A percentile compares a stretch with the other conserved stretches of the same genome.
These are phyloP conservation scores for Andrena haemorrhoa DNA, from an alignment of 2,888 invertebrate genomes.

Conservation along the genomic window DNA sequence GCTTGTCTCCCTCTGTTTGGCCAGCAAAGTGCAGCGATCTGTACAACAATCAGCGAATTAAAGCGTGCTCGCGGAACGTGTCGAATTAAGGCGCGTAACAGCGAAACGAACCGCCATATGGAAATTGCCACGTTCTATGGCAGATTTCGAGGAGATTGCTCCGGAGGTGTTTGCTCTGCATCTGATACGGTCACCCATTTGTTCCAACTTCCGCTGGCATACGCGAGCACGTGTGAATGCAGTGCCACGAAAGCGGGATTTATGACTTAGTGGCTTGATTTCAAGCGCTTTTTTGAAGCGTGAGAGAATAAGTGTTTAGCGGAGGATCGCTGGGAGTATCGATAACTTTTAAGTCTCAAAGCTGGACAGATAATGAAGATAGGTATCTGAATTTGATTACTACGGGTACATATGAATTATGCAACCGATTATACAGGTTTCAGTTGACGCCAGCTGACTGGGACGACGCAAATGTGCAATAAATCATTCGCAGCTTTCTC, in stretches of 20 bases:
- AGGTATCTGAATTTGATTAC: background rate
- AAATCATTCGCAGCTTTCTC: conserved; percentile 23
- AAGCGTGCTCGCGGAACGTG: conserved; percentile 17
- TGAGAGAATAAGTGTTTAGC: too few species aligned
- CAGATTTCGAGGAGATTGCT: conserved; percentile 6
- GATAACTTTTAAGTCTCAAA: background rate
- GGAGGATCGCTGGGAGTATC: too few species aligned
- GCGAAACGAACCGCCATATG: conserved; percentile 16
- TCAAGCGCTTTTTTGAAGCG: background rate
- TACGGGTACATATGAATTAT: background rate
- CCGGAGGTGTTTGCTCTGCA: background rate
- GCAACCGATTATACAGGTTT: background rate
- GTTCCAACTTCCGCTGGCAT: conserved; percentile 15
- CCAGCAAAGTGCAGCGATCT: background rate
- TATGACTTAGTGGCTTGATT: background rate
- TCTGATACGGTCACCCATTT: conserved; percentile 11
- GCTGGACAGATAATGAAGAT: background rate
- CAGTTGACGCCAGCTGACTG: background rate
- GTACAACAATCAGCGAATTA: conserved; percentile 15
- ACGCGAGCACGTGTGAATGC: background rate
- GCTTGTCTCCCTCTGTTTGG: background rate
- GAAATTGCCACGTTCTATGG: conserved; percentile 5
- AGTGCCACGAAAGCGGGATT: background rate
- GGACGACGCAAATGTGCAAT: background rate
- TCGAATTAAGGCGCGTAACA: conserved; percentile 21